These are phyloP conservation scores for Lithophane ornitopus DNA, from an alignment of 2,888 invertebrate genomes.

Conservation along the genomic window DNA sequence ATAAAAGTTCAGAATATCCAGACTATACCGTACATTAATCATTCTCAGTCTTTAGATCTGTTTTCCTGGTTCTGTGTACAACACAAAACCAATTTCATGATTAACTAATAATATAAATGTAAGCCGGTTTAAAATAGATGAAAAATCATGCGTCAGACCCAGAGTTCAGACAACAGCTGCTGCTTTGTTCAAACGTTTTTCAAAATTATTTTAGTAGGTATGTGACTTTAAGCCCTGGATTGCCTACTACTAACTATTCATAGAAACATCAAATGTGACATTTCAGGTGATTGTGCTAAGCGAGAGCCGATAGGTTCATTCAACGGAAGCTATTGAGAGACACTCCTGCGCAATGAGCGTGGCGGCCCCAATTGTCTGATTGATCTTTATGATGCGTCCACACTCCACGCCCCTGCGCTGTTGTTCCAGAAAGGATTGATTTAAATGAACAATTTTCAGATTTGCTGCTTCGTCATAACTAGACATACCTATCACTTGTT, in stretches of 20 bases:
- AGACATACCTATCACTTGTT: not conserved
- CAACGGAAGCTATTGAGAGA: slow-evolving; percentile 83
- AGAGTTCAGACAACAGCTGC: not conserved
- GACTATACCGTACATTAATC: not conserved
- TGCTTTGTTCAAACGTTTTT: not conserved
- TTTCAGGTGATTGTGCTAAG: slow-evolving; percentile 50
- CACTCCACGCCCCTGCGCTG: slow-evolving; percentile 75
- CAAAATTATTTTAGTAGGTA: not conserved
- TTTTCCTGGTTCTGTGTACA: not conserved
- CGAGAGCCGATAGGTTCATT: slow-evolving; percentile 68
- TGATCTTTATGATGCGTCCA: slow-evolving; percentile 88
- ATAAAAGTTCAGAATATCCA: not conserved
- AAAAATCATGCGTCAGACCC: not conserved
- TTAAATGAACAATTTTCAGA: slow-evolving; percentile 46
- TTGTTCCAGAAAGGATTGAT: slow-evolving; percentile 73
- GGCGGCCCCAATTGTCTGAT: slow-evolving; percentile 89
- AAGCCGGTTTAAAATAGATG: not conserved
- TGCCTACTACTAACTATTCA: not conserved
- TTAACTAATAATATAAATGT: not conserved
- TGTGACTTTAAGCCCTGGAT: not conserved
- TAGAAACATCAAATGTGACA: slow-evolving; percentile 14
- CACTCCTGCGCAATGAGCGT: slow-evolving; percentile 88
- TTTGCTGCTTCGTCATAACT: slow-evolving; percentile 27
- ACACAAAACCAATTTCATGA: not conserved
- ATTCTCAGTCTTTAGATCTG: not conserved